Conservation (phyloP, 23 tunicate genomes). For the Clavelina lepadiformis region DNA sequence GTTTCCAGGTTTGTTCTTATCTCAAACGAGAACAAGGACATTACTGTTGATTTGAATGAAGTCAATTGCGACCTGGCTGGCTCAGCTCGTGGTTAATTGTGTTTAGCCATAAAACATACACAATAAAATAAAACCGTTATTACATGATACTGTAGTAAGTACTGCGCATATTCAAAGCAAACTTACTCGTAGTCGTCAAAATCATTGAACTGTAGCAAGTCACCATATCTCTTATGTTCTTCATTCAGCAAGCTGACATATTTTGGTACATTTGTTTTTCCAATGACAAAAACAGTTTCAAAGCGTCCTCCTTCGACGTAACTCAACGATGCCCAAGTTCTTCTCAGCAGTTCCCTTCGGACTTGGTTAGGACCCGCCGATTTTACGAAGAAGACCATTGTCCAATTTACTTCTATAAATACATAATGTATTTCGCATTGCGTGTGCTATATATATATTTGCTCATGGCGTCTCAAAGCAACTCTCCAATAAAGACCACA, state of each 20-base stretch:
- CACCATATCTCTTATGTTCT: slow-evolving; percentile 45
- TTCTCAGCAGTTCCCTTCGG: slow-evolving; percentile 42
- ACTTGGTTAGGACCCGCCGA: slow-evolving; percentile 4
- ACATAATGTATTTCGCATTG: too few relatives aligned
- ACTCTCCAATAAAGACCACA: too few relatives aligned
- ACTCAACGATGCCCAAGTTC: slow-evolving; percentile 58
- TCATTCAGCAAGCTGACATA: slow-evolving; percentile 7
- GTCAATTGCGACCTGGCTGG: too few relatives aligned
- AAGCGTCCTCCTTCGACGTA: slow-evolving; percentile 29
- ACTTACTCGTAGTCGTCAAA: slow-evolving; percentile 50
- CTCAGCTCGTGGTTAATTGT: too few relatives aligned
- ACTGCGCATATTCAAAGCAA: neutral
- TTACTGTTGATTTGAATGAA: too few relatives aligned
- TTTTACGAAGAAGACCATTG: slow-evolving; percentile 31
- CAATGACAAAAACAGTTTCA: slow-evolving; percentile 44
- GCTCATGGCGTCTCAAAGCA: too few relatives aligned
- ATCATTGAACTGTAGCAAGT: slow-evolving; percentile 38
- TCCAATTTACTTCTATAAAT: slow-evolving; percentile 19
- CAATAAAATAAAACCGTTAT: too few relatives aligned
- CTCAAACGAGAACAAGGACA: too few relatives aligned
- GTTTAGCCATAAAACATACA: too few relatives aligned
- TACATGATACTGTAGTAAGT: too few relatives aligned
- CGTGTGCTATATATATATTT: too few relatives aligned
- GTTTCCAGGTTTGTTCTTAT: too few relatives aligned
- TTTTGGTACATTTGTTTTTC: slow-evolving; percentile 1